Percentiles rank a stretch among this genome's conserved stretches.
Evolutionary conservation across 2,888 invertebrate genomes (phyloP).

Genomic region (Oeneis ivallda): DNA sequence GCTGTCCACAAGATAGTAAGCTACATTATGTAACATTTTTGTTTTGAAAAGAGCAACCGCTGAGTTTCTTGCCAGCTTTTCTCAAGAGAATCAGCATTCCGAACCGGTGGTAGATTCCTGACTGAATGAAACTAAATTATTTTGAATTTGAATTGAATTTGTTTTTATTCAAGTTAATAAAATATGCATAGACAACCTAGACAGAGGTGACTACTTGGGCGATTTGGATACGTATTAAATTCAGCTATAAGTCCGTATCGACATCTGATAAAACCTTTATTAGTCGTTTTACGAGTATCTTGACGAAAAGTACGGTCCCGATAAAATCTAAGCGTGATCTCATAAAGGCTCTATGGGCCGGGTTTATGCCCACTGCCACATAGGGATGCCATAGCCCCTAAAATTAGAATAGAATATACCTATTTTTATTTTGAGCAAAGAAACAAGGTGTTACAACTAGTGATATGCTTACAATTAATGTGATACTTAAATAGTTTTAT

Average conservation of each 20-base stretch:
- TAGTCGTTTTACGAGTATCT: constrained; percentile 14
- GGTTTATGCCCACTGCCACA: background rate
- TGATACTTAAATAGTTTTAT: too few relatives aligned
- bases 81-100: too few relatives aligned
- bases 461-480: too few relatives aligned
- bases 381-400: background rate
- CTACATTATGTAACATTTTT: too few relatives aligned
- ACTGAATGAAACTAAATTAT: background rate
- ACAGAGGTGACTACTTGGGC: background rate
- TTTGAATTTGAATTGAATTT: background rate
- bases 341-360: constrained; percentile 8
- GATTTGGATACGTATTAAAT: background rate
- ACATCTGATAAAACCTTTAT: constrained; percentile 19
- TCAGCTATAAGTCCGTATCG: background rate
- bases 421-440: too few relatives aligned
- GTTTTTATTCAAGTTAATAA: background rate
- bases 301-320: constrained; percentile 17
- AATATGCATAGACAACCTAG: background rate
- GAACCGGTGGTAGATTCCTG: too few relatives aligned
- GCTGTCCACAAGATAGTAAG: too few relatives aligned
- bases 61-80: too few relatives aligned
- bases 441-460: too few relatives aligned
- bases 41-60: too few relatives aligned
- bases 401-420: too few relatives aligned
- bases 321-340: constrained; percentile 20